phyloP scores from a whole-genome alignment of 2,113 vertebrate genomes.

The Hoplias malabaricus region DNA sequence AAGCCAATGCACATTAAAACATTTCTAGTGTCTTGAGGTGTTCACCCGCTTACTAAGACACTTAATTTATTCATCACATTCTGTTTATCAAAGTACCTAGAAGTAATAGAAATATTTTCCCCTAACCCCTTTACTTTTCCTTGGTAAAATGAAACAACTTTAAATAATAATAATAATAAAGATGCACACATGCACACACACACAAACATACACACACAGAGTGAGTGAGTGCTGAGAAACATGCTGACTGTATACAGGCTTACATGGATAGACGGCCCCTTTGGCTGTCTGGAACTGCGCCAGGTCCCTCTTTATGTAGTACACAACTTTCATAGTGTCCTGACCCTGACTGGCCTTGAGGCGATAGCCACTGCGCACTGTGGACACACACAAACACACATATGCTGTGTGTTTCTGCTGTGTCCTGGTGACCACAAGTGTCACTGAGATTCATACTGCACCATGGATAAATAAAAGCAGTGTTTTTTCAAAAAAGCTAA shows the following conservation, averaged over 20 bases:
- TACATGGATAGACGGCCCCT: slow-evolving; percentile 86
- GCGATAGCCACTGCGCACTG: slow-evolving; percentile 88
- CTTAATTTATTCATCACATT: too few relatives aligned
- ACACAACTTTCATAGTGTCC: slow-evolving; percentile 91
- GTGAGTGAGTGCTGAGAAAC: slow-evolving; percentile 30
- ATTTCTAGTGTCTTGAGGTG: too few relatives aligned
- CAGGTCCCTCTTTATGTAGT: slow-evolving; percentile 92
- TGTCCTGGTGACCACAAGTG: neutral
- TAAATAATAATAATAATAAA: too few relatives aligned
- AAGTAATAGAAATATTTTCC: too few relatives aligned
- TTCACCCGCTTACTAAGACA: too few relatives aligned
- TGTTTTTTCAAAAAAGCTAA: neutral
- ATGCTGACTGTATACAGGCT: slow-evolving; percentile 64
- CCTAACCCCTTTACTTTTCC: too few relatives aligned
- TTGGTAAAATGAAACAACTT: too few relatives aligned
- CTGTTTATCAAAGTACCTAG: too few relatives aligned
- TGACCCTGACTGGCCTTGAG: slow-evolving; percentile 87
- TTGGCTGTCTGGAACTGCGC: slow-evolving; percentile 83
- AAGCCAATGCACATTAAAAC: too few relatives aligned
- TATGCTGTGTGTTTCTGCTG: slow-evolving; percentile 35
- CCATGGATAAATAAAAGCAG: neutral
- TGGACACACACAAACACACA: slow-evolving; percentile 49
- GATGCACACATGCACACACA: slow-evolving; percentile 38
- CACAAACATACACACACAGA: slow-evolving; percentile 40
- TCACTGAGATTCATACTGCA: neutral